Conservation (phyloP, 2,113 vertebrate genomes). For the Riparia riparia region DNA sequence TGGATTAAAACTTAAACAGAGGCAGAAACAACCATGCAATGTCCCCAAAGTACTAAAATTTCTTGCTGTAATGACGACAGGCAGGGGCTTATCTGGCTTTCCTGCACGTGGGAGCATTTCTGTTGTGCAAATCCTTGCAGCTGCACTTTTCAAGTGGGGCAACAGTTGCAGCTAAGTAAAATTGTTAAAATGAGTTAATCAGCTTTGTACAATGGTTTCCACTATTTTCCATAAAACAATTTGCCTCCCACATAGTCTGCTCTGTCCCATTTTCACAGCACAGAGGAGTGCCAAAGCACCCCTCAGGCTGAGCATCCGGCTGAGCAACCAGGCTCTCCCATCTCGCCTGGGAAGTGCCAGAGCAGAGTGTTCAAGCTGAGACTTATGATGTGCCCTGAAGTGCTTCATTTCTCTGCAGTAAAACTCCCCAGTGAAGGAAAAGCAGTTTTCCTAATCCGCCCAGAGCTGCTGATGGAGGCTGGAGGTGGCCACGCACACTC, state of each 20-base stretch:
- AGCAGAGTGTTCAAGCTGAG: not conserved
- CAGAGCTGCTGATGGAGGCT: not conserved
- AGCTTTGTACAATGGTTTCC: not conserved
- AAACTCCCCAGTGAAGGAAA: not conserved
- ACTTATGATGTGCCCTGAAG: not conserved
- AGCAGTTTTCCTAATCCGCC: not conserved
- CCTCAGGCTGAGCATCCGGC: not conserved
- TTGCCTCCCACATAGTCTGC: conserved; percentile 17
- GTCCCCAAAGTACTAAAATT: not conserved
- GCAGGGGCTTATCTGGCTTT: not conserved
- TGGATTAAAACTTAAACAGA: not conserved
- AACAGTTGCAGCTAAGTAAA: conserved; percentile 3
- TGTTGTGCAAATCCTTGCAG: not conserved
- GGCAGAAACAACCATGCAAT: conserved; percentile 3
- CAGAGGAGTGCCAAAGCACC: not conserved
- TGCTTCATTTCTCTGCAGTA: not conserved
- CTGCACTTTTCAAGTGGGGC: not conserved
- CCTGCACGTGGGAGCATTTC: not conserved
- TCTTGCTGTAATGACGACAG: not conserved
- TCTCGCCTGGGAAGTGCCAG: not conserved
- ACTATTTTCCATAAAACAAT: not conserved
- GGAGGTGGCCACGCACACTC: not conserved
- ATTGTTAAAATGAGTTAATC: conserved; percentile 3
- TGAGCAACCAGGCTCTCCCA: not conserved
- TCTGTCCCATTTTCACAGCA: not conserved